phyloP scores from a whole-genome alignment of 2,113 vertebrate species.

The Pelecanoides urinatrix region DNA sequence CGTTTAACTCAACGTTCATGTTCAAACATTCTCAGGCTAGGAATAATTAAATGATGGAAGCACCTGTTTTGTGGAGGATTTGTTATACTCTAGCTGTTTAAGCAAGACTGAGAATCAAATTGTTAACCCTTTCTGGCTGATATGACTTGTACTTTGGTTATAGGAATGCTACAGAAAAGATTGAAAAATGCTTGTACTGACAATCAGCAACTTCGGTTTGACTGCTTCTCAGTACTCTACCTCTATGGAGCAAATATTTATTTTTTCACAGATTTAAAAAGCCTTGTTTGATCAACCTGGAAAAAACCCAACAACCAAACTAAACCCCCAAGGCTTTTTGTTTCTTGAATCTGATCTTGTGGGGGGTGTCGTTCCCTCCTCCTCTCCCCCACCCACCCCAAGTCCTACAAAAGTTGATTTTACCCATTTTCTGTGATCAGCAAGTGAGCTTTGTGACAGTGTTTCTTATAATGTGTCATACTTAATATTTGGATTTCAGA shows the following conservation, averaged over 20 bases:
- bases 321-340: neutral
- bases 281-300: neutral
- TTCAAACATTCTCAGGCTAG: neutral
- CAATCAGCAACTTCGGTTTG: neutral
- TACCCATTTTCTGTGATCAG: neutral
- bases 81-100: neutral
- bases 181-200: neutral
- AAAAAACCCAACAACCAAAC: neutral
- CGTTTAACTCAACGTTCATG: neutral
- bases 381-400: fast-evolving
- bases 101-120: neutral
- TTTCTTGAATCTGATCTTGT: neutral
- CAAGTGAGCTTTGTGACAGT: neutral
- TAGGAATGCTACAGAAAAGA: neutral
- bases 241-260: neutral
- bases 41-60: neutral
- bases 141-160: neutral
- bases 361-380: neutral
- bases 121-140: neutral
- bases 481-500: neutral
- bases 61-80: neutral
- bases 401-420: neutral
- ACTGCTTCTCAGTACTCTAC: neutral
- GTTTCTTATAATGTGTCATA: neutral
- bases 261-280: neutral